These are phyloP conservation scores for Pterocles orientalis DNA, from an alignment of 2,113 vertebrate genomes.

Conservation along the genomic window DNA sequence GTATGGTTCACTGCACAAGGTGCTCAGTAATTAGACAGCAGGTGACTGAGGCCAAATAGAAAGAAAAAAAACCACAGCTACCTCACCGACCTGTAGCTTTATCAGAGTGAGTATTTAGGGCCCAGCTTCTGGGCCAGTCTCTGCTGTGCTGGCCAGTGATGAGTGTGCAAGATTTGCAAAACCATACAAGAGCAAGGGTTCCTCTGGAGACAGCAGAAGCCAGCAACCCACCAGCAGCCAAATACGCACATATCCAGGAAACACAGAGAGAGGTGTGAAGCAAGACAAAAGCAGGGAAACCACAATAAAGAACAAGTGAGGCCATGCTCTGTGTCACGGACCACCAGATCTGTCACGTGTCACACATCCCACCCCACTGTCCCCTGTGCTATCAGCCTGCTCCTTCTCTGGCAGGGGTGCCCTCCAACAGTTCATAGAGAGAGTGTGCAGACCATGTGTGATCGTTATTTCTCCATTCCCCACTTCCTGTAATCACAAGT, in stretches of 20 bases:
- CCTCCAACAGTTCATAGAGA: not conserved
- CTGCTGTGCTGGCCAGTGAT: not conserved
- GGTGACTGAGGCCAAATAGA: not conserved
- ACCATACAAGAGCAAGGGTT: not conserved
- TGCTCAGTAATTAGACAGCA: not conserved
- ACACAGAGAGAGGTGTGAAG: not conserved
- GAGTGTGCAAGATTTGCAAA: not conserved
- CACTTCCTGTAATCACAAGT: not conserved
- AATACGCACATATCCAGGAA: not conserved
- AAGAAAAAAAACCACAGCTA: not conserved
- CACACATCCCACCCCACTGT: not conserved
- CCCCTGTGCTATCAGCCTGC: not conserved
- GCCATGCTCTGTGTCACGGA: not conserved
- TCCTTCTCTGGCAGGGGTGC: not conserved
- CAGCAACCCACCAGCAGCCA: not conserved
- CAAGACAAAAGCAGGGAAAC: not conserved
- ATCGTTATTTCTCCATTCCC: not conserved
- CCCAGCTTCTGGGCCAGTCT: accelerated
- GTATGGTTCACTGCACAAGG: not conserved
- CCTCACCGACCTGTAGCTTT: not conserved
- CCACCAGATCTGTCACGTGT: not conserved
- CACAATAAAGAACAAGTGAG: not conserved
- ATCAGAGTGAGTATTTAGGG: not conserved
- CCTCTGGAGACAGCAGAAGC: not conserved
- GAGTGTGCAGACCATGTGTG: not conserved